Conservation (phyloP, 2,797 vertebrate genomes). For the Nannoperca australis region DNA sequence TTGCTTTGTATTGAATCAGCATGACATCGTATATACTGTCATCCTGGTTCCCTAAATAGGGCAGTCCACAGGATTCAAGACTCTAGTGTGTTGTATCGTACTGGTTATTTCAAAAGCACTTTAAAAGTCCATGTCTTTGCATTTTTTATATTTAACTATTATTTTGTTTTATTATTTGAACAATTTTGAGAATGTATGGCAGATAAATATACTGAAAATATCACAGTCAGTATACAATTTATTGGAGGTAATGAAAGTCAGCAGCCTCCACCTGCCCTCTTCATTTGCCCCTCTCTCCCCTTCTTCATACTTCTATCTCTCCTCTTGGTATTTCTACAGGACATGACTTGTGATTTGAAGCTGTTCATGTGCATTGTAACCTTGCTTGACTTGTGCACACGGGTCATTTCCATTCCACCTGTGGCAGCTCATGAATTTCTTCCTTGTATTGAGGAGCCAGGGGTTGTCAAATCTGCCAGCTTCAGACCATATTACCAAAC, state of each 20-base stretch:
- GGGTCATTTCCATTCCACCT: conserved; percentile 55
- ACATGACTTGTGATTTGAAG: conserved; percentile 41
- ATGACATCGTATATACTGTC: not conserved
- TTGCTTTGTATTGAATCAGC: conserved; percentile 25
- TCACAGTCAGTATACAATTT: not conserved
- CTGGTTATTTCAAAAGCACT: conserved; percentile 28
- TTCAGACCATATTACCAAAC: conserved; percentile 28
- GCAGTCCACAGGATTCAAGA: not conserved
- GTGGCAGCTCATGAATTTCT: conserved; percentile 43
- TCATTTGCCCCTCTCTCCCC: conserved; percentile 8
- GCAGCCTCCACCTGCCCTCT: not conserved
- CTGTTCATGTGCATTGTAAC: conserved; percentile 50
- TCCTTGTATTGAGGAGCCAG: conserved; percentile 38
- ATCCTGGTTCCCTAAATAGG: not conserved
- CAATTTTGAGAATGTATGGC: not conserved
- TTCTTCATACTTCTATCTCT: conserved; percentile 4
- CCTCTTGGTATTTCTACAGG: conserved; percentile 28
- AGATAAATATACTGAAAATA: not conserved
- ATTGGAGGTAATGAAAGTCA: conserved; percentile 26
- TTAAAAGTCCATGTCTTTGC: conserved; percentile 11
- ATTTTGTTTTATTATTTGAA: not conserved
- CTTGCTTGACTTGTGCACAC: conserved; percentile 35
- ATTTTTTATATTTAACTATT: conserved; percentile 20
- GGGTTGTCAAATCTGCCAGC: conserved; percentile 47
- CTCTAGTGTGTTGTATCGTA: not conserved